Percentiles rank a stretch among this genome's conserved stretches.
Conservation (phyloP, 2,797 vertebrate species). For the Tinamus major region DNA sequence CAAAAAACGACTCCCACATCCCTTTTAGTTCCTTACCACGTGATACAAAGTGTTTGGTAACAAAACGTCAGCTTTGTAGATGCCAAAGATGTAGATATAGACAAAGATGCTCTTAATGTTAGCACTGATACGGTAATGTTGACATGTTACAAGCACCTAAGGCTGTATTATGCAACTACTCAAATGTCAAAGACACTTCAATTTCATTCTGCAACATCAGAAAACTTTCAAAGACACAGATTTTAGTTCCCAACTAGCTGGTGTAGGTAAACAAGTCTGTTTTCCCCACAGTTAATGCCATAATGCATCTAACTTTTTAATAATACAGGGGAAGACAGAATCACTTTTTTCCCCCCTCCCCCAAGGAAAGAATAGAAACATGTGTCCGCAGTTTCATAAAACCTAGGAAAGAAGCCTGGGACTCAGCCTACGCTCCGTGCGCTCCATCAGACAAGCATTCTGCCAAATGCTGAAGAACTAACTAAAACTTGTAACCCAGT, state of each 20-base stretch:
- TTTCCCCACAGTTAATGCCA: neutral
- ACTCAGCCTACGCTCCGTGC: neutral
- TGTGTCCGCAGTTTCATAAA: neutral
- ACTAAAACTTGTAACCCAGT: neutral
- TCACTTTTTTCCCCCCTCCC: neutral
- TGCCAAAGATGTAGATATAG: neutral
- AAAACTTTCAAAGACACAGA: neutral
- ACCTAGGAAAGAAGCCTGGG: neutral
- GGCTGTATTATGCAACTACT: neutral
- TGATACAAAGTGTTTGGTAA: neutral
- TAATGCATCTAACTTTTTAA: neutral
- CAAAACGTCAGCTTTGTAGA: neutral
- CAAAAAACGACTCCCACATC: neutral
- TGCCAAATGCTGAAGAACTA: neutral
- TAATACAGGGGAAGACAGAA: neutral
- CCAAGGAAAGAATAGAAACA: accelerated
- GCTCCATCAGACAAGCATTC: neutral
- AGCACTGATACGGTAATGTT: too few relatives aligned
- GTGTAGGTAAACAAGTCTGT: accelerated
- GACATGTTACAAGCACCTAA: neutral
- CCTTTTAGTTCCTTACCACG: neutral
- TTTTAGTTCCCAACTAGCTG: neutral
- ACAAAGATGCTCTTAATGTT: neutral
- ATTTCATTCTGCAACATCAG: neutral
- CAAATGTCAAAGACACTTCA: neutral